Base-by-base conservation (phyloP, 2,888 invertebrate species). In the Philaethria dido region DNA sequence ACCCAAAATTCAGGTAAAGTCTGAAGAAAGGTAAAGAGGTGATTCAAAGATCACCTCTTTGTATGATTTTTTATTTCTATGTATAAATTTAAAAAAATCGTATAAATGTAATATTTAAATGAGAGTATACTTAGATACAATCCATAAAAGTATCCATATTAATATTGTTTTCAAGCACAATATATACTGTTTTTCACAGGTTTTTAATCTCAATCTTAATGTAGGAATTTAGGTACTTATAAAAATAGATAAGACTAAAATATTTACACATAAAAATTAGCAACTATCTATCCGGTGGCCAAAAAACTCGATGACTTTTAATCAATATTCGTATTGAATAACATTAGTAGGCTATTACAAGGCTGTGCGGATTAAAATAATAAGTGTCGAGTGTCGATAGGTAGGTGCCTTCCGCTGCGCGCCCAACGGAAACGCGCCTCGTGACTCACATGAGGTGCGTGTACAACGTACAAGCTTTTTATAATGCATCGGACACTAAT, bases 341-440 rank as follows among this genome's bases (percentile, higher is more conserved):
- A 71, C 71, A 72, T 70, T 63, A 65, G 62, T 67, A 60, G 69
- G 65, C 70, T 61, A 73, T 73, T 73, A 72, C 69, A 73, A 67
- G 73, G 72, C 70, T 70, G 60, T 71, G 70, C 57, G 74, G 75
- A 76, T 76, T 74, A 75, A 73, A 72, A 74, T 74, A 75, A 73
- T 71, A 72, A 70, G 71, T 73, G 73, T 73, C 73, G 55, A 63
- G 71, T 73, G 73, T 73, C 73, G 39, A 63, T 66, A 64, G 63
- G 71, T 68, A 72, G 69, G 78, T 82, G 84, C 85, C 86, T 87
- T 89, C 89, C 88, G 87, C 71, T 80, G 86, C 80, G 78, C 76
- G 69, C 72, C 66, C 73, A 62, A 42, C 73, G 74, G 77, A 89
- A 87, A 73, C 75, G 79, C 70, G 72, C 82, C 84, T 84, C 84